phyloP scores from a whole-genome alignment of 2,888 invertebrate species.

The Patella ulyssiponensis region DNA sequence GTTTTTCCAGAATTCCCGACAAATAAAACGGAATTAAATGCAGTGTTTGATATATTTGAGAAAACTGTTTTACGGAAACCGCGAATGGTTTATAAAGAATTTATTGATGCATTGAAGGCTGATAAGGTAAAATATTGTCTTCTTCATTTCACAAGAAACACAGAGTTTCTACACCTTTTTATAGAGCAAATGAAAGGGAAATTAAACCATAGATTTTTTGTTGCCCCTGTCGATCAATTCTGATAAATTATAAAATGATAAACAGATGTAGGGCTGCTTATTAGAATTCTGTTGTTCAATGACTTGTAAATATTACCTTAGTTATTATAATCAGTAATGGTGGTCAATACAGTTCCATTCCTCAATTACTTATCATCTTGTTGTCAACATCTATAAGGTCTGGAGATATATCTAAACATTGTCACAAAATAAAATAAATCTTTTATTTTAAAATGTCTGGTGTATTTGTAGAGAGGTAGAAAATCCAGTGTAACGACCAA shows the following conservation, averaged over 20 bases:
- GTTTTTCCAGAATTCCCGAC: slow-evolving; percentile 67
- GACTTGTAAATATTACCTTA: too few relatives aligned
- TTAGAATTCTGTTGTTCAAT: too few relatives aligned
- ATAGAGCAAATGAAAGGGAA: too few relatives aligned
- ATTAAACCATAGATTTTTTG: too few relatives aligned
- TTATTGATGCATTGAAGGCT: slow-evolving; percentile 70
- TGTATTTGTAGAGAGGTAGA: slow-evolving; percentile 39
- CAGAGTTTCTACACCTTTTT: too few relatives aligned
- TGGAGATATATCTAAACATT: background rate
- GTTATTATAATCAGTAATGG: too few relatives aligned
- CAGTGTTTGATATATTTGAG: slow-evolving; percentile 72
- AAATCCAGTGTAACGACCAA: slow-evolving; percentile 17
- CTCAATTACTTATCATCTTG: background rate
- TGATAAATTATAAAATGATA: too few relatives aligned
- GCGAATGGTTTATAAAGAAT: slow-evolving; percentile 68
- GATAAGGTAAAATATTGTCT: slow-evolving; percentile 56
- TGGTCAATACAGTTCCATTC: background rate
- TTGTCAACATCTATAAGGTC: background rate
- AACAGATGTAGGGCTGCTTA: too few relatives aligned
- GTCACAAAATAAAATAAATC: background rate
- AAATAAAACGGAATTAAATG: slow-evolving; percentile 69
- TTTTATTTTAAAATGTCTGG: background rate
- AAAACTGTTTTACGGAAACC: slow-evolving; percentile 54
- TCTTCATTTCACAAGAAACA: too few relatives aligned
- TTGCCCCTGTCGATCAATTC: too few relatives aligned